Percentiles rank a stretch among this genome's conserved stretches.
These are phyloP conservation scores for Excalfactoria chinensis DNA, from an alignment of 2,113 vertebrate genomes.

Conservation along the genomic window DNA sequence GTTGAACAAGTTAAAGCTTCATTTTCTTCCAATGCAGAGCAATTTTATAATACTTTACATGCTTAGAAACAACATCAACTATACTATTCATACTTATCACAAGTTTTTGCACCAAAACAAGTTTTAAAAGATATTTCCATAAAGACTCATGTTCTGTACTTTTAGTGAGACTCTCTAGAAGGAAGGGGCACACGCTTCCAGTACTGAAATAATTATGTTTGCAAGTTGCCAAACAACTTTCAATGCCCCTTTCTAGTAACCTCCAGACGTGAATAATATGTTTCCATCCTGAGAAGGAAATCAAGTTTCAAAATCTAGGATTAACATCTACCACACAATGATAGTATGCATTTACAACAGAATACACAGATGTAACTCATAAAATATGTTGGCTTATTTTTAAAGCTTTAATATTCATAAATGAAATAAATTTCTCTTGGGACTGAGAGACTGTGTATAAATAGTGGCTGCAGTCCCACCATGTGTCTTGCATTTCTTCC, in stretches of 20 bases:
- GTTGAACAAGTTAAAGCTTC: not conserved
- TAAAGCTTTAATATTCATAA: constrained; percentile 44
- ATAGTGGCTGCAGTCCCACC: constrained; percentile 64
- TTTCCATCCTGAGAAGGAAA: not conserved
- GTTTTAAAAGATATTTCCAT: not conserved
- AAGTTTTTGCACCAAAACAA: not conserved
- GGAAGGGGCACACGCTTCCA: not conserved
- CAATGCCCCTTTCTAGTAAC: not conserved
- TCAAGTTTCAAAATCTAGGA: not conserved
- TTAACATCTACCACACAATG: not conserved
- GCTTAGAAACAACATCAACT: not conserved
- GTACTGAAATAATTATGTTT: not conserved
- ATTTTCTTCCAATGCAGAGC: not conserved
- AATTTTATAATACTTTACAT: not conserved
- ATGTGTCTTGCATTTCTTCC: constrained; percentile 68
- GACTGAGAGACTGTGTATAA: constrained; percentile 44
- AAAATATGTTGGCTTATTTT: constrained; percentile 9
- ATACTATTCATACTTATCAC: not conserved
- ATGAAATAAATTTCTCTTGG: constrained; percentile 6
- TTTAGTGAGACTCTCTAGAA: not conserved
- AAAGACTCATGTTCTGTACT: not conserved
- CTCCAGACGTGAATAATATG: not conserved
- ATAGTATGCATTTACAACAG: not conserved
- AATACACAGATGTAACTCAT: constrained; percentile 5
- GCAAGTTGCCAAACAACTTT: not conserved